These are phyloP conservation scores for Oryzias curvinotus DNA, from an alignment of 2,113 vertebrate species.

Conservation along the genomic window DNA sequence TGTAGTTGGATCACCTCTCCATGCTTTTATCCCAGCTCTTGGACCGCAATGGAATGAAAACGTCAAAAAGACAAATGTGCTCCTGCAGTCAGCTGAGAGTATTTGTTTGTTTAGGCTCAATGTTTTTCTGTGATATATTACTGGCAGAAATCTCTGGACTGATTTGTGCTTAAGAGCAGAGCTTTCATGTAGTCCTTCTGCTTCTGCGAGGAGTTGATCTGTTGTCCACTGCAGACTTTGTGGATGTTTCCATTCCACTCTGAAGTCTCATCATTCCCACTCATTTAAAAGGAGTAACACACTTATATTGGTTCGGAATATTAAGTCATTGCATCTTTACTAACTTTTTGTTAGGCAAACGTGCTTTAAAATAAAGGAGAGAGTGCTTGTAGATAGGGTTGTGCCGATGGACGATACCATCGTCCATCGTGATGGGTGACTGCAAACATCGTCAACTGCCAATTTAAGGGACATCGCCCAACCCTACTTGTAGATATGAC, in stretches of 20 bases:
- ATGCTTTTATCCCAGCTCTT: slow-evolving; percentile 49
- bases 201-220: slow-evolving; percentile 9
- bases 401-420: too few relatives aligned
- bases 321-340: too few relatives aligned
- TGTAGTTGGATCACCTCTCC: slow-evolving; percentile 59
- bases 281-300: not conserved
- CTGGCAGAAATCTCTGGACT: slow-evolving; percentile 30
- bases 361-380: too few relatives aligned
- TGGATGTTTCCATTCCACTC: not conserved
- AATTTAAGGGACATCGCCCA: too few relatives aligned
- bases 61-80: slow-evolving; percentile 62
- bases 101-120: slow-evolving; percentile 48
- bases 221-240: not conserved
- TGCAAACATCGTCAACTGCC: too few relatives aligned
- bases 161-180: slow-evolving; percentile 27
- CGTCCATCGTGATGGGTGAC: too few relatives aligned
- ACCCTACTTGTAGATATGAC: too few relatives aligned
- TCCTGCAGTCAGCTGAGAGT: slow-evolving; percentile 41
- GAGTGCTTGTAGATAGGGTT: too few relatives aligned
- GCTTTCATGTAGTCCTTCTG: slow-evolving; percentile 7
- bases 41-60: slow-evolving; percentile 57
- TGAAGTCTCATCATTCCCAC: not conserved
- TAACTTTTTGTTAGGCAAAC: too few relatives aligned
- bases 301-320: not conserved
- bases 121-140: slow-evolving; percentile 47